Percentiles rank a stretch among this genome's conserved stretches.
These are phyloP conservation scores for Creontiades dilutus DNA, from an alignment of 2,888 invertebrate species.

Conservation along the genomic window DNA sequence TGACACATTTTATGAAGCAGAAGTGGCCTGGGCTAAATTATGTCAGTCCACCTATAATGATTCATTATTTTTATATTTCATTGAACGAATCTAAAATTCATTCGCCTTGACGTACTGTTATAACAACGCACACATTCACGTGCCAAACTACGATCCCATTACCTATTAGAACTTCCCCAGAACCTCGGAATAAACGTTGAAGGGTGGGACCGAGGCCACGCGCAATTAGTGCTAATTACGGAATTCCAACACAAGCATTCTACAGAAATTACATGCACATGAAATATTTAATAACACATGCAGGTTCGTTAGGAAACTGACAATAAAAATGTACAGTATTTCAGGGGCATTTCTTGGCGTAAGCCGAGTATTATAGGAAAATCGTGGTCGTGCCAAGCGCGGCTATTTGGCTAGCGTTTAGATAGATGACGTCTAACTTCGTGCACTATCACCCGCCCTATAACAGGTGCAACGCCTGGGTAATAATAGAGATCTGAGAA, in stretches of 20 bases:
- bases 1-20: no score
- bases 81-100: no score
- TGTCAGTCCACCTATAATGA: no score
- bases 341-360: background rate
- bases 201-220: slow-evolving; percentile 36
- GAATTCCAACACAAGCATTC: background rate
- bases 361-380: background rate
- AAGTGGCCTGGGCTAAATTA: no score
- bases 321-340: background rate
- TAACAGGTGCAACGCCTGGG: slow-evolving; percentile 36
- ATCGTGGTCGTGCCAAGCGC: slow-evolving; percentile 2
- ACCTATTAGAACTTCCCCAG: slow-evolving; percentile 3
- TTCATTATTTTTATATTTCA: no score
- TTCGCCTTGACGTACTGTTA: no score
- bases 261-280: background rate
- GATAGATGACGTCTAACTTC: slow-evolving; percentile 12
- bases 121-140: background rate
- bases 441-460: slow-evolving; percentile 14
- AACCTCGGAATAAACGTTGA: background rate
- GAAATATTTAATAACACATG: background rate
- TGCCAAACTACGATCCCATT: background rate
- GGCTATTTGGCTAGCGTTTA: background rate
- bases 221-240: slow-evolving; percentile 31
- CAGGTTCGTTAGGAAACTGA: no score
- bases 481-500: slow-evolving; percentile 15